Percentiles rank a stretch among this genome's conserved stretches.
phyloP scores from a whole-genome alignment of 2,888 invertebrate genomes.

The Sericinus montela region DNA sequence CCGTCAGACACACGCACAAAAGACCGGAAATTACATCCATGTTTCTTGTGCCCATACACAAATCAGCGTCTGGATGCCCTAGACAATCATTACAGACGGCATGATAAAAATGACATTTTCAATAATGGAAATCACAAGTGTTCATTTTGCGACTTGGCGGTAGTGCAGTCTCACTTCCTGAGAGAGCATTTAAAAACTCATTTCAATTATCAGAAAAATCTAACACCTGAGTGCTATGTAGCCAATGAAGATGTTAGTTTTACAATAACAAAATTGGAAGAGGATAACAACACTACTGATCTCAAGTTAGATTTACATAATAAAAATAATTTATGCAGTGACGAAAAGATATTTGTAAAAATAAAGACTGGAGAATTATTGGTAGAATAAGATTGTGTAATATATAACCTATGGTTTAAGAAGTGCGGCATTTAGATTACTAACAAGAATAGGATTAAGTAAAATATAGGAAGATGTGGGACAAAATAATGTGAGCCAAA shows the following conservation, averaged over 20 bases:
- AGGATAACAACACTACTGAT: slow-evolving; percentile 51
- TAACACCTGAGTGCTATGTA: slow-evolving; percentile 80
- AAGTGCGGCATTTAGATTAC: slow-evolving; percentile 21
- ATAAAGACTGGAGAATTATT: slow-evolving; percentile 62
- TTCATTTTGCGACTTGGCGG: slow-evolving; percentile 90
- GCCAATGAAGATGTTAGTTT: slow-evolving; percentile 80
- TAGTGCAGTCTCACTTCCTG: slow-evolving; percentile 85
- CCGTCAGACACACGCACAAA: slow-evolving; percentile 67
- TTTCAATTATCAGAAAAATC: slow-evolving; percentile 80
- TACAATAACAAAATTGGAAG: slow-evolving; percentile 70
- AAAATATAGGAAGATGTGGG: slow-evolving; percentile 25
- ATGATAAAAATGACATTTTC: slow-evolving; percentile 79
- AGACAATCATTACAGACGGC: slow-evolving; percentile 86
- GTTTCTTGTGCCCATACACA: slow-evolving; percentile 89
- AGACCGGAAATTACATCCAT: slow-evolving; percentile 82
- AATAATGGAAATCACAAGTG: slow-evolving; percentile 83
- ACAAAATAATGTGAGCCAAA: slow-evolving; percentile 42
- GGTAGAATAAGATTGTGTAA: slow-evolving; percentile 29
- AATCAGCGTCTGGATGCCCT: slow-evolving; percentile 86
- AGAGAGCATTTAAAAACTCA: slow-evolving; percentile 90
- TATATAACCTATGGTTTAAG: slow-evolving; percentile 1
- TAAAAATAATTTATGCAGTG: slow-evolving; percentile 42
- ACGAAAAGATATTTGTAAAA: slow-evolving; percentile 63
- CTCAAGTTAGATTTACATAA: slow-evolving; percentile 57
- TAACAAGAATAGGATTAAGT: slow-evolving; percentile 23